Conservation (phyloP, 2,888 invertebrate genomes). For the Lomographa bimaculata region DNA sequence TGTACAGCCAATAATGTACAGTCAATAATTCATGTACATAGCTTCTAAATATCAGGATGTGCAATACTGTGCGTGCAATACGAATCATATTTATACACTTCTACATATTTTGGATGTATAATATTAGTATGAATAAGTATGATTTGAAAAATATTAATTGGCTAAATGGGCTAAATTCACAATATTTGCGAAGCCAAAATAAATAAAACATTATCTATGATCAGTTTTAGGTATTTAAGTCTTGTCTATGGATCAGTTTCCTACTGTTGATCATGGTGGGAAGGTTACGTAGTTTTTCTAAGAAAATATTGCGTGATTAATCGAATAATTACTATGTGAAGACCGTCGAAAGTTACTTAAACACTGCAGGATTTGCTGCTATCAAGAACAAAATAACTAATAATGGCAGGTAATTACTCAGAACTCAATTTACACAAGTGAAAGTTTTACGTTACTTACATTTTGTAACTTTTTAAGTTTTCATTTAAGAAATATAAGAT, state of each 20-base stretch:
- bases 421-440: constrained; percentile 47
- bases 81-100: too few relatives aligned
- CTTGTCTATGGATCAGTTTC: constrained; percentile 36
- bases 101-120: too few relatives aligned
- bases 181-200: too few relatives aligned
- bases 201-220: too few relatives aligned
- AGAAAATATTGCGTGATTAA: constrained; percentile 47
- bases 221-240: not conserved
- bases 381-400: constrained; percentile 41
- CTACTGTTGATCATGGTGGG: constrained; percentile 53
- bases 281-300: constrained; percentile 46
- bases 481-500: too few relatives aligned
- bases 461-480: constrained; percentile 8
- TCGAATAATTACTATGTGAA: constrained; percentile 55
- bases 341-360: constrained; percentile 39
- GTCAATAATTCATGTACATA: too few relatives aligned
- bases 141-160: too few relatives aligned
- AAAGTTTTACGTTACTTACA: constrained; percentile 49
- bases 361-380: constrained; percentile 52
- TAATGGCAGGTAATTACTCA: constrained; percentile 54
- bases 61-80: too few relatives aligned
- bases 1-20: too few relatives aligned
- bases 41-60: too few relatives aligned
- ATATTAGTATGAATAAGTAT: too few relatives aligned
- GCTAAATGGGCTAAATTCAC: too few relatives aligned